phyloP scores from a whole-genome alignment of 2,113 vertebrate genomes.

The Osmerus mordax region DNA sequence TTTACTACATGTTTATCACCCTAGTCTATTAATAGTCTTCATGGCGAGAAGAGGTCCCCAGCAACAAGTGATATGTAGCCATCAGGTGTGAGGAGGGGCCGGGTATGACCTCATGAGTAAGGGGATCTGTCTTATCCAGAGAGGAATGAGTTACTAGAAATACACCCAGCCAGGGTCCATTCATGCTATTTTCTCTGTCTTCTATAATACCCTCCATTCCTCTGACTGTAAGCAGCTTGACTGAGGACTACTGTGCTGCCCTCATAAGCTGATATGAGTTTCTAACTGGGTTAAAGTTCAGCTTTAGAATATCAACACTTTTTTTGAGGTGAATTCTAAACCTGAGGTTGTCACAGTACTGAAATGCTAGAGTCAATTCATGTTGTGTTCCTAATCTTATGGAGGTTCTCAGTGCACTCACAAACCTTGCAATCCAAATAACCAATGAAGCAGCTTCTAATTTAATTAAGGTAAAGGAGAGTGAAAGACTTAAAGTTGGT shows the following conservation, averaged over 20 bases:
- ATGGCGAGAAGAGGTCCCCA: too few species aligned
- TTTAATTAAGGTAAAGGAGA: neutral
- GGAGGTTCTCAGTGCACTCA: too few species aligned
- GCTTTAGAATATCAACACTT: neutral
- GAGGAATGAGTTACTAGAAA: conserved; percentile 23
- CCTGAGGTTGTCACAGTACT: neutral
- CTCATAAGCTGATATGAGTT: neutral
- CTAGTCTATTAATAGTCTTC: conserved; percentile 37
- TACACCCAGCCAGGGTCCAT: conserved; percentile 8
- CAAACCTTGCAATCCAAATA: too few species aligned
- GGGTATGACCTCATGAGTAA: conserved; percentile 24
- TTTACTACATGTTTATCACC: conserved; percentile 38
- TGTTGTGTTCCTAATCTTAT: too few species aligned
- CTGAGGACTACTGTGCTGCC: neutral
- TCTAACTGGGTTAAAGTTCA: conserved; percentile 2
- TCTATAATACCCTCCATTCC: neutral
- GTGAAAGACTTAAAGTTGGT: neutral
- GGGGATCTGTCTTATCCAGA: conserved; percentile 7
- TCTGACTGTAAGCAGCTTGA: neutral
- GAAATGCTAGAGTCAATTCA: too few species aligned
- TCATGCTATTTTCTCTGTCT: neutral
- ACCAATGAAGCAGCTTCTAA: neutral
- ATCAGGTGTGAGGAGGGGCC: neutral
- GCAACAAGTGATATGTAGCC: too few species aligned
- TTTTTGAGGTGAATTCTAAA: neutral